phyloP scores from a whole-genome alignment of 1,140 invertebrate genomes.

The Drosophila sucinea region DNA sequence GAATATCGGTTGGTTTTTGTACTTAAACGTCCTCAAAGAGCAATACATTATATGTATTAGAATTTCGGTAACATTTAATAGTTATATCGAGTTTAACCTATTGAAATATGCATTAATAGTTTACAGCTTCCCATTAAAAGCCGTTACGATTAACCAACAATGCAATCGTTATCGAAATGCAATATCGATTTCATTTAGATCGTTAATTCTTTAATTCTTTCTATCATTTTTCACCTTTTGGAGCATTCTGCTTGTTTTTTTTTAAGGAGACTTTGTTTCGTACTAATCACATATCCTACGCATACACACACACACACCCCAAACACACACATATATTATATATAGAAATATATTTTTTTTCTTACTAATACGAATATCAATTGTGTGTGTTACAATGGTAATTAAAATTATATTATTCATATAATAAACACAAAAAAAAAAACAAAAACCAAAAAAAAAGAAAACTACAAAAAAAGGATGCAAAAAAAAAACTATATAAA shows the following conservation, averaged over 20 bases:
- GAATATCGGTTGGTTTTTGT: too few relatives aligned
- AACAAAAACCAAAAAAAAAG: constrained; percentile 1
- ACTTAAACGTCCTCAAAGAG: too few relatives aligned
- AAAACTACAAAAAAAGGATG: too few relatives aligned
- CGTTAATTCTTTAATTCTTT: neutral
- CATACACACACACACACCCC: constrained; percentile 24
- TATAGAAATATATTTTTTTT: constrained; percentile 47
- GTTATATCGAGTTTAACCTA: too few relatives aligned
- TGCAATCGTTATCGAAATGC: neutral
- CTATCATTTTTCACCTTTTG: constrained; percentile 10
- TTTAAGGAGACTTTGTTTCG: constrained; percentile 12
- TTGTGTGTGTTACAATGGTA: constrained; percentile 39
- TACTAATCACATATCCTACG: constrained; percentile 54
- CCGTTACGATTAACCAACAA: neutral
- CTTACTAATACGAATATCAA: constrained; percentile 45
- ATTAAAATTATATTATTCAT: constrained; percentile 49
- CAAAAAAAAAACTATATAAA: neutral
- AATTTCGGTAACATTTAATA: too few relatives aligned
- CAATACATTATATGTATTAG: too few relatives aligned
- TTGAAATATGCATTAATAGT: too few relatives aligned
- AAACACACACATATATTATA: constrained; percentile 27
- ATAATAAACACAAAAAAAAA: constrained; percentile 27
- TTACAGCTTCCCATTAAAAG: too few relatives aligned
- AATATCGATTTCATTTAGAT: neutral
- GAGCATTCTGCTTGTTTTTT: constrained; percentile 11